Evolutionary conservation across 2,113 vertebrate genomes (phyloP).

Genomic region (cat (Felis catus)): DNA sequence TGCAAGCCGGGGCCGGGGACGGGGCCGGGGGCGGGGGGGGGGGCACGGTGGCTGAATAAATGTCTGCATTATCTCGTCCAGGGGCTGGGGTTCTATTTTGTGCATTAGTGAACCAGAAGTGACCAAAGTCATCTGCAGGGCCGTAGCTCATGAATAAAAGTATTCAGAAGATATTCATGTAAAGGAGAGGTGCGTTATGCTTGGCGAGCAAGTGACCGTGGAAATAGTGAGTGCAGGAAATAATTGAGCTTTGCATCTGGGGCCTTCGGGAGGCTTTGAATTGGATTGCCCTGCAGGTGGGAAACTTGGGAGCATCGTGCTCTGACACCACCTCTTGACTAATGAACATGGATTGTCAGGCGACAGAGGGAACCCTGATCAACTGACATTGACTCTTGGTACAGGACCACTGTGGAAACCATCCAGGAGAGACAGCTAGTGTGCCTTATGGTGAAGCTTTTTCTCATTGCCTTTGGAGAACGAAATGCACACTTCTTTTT

Average conservation of each 20-base stretch:
- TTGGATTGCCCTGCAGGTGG: background rate
- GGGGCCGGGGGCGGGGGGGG: rapidly evolving
- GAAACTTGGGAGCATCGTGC: background rate
- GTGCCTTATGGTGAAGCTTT: background rate
- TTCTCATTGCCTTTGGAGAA: background rate
- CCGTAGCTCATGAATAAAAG: background rate
- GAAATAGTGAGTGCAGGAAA: background rate
- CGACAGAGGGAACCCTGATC: background rate
- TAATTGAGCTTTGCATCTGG: background rate
- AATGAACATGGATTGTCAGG: background rate
- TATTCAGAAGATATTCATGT: background rate
- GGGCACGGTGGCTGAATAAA: background rate
- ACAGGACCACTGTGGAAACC: background rate
- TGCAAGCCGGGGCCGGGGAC: background rate
- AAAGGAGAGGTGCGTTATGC: background rate
- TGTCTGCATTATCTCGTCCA: background rate
- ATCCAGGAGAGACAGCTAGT: background rate
- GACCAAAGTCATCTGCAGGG: background rate
- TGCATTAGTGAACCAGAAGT: background rate
- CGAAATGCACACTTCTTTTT: background rate
- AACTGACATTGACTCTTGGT: background rate
- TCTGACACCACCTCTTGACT: background rate
- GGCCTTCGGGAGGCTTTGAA: background rate
- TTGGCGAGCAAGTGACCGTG: background rate
- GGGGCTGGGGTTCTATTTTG: background rate